A percentile compares a stretch with the other conserved stretches of the same genome.
phyloP scores from a whole-genome alignment of 2,113 vertebrate genomes.

The Serilophus lunatus region DNA sequence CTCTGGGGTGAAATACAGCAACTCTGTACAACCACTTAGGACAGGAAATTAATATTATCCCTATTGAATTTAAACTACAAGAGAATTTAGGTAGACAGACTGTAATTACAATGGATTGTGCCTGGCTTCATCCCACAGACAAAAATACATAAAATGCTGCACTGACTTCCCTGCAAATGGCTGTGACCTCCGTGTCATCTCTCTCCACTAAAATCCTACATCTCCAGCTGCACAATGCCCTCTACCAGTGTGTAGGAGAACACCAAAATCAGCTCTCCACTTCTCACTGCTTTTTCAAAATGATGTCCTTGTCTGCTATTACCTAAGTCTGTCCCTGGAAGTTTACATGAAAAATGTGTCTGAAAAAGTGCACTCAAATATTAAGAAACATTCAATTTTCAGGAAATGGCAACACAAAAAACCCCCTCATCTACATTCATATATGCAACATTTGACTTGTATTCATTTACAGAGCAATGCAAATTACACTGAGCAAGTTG shows the following conservation, averaged over 20 bases:
- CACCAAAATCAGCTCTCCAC: neutral
- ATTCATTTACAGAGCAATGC: neutral
- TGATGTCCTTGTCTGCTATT: neutral
- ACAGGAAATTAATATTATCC: slow-evolving; percentile 45
- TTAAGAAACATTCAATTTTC: neutral
- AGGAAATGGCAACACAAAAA: neutral
- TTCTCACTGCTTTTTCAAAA: neutral
- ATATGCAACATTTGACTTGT: neutral
- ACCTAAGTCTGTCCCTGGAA: neutral
- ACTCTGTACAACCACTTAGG: neutral
- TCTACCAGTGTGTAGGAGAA: neutral
- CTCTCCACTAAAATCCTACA: neutral
- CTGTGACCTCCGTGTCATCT: slow-evolving; percentile 51
- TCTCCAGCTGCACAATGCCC: slow-evolving; percentile 18
- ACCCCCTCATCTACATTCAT: neutral
- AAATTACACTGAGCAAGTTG: neutral
- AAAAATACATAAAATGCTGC: neutral
- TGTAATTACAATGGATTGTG: slow-evolving; percentile 21
- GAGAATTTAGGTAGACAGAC: slow-evolving; percentile 16
- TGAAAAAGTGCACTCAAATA: neutral
- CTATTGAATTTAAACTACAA: slow-evolving; percentile 15
- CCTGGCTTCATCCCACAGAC: slow-evolving; percentile 1
- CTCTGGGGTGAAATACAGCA: neutral
- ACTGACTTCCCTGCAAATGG: slow-evolving; percentile 2
- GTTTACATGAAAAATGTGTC: neutral